Base-by-base conservation (phyloP, 2,113 vertebrate genomes). In the Cottus gobio region DNA sequence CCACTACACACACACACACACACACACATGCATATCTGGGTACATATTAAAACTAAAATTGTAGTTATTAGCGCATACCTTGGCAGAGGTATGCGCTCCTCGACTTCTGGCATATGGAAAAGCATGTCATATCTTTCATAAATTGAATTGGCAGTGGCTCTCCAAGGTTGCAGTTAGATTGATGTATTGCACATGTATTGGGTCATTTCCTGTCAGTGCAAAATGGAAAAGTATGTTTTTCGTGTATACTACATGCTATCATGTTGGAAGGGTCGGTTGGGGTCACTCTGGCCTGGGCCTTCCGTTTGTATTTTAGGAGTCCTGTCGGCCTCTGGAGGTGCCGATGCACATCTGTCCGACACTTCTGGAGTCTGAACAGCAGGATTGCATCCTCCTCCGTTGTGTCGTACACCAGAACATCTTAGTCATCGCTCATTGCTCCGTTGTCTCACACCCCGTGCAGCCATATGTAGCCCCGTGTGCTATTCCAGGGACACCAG, bases 341-440 rank as follows among this genome's bases (percentile, higher is more conserved):
- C 78, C 79, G 80, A 81, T 48, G 70, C 66, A 77, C 65, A 37
- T 70, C 71, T 91, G 85, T 66, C 66, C 6, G 65, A 64, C 34
- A 74, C 79, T 78, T 82, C 58, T 76, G 18, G 44, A 81, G 80
- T 85, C 68, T 75, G 72, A 66, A 71, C 31, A 7, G 73, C 65
- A 28, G 31, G 52, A 56, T 82, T 61, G 66, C 0, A 16, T 64
- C 54, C 56, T 64, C 54, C 56, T 70, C 60, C 26, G 50, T 52
- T 37, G 69, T 77, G 69, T 82, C 65, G 39, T 34, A 71, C 56
- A 57, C 61, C 69, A 76, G 72, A 83, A 80, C 79, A 48, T 56
- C 75, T 80, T 80, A 71, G 88, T 87, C 73, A 84, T 26, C 71
- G 46, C 60, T 84, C 78, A 84, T 78, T 50, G 28, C 71, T 56